Evolutionary conservation across 2,113 vertebrate species (phyloP), one percentile per base, ranked within the genome.

Genomic region (Notiomystis cincta): DNA sequence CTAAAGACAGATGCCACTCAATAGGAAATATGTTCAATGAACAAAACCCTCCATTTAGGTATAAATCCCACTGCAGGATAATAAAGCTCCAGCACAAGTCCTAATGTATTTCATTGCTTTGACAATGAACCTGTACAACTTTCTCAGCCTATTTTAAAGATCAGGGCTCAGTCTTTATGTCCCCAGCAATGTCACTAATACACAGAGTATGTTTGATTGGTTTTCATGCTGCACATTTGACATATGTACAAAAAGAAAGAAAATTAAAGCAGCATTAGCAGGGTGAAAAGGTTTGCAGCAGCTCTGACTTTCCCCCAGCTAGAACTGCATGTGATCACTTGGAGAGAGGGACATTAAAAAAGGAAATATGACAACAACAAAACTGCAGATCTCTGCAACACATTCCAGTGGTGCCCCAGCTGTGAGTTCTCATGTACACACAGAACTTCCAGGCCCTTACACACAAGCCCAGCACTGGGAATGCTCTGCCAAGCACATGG

Each of bases 401-500:
- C 37, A 30, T 42, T 51, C 24, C 56, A 80, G 56, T 24, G 38
- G 37, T 33, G 57, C 50, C 48, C 9, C 47, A 53, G 37, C 53
- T 82, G 38, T 38, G n/a, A 91, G 40, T n/a, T 61, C 40, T 50
- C 53, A 60, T 0, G 21, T 16, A 57, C 62, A 61, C 22, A 20
- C 13, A 73, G 45, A 82, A 57, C 35, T 61, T 45, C 30, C 61
- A 28, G 15, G 61, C 47, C 45, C 66, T 94, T 45, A 62, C 1
- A 1, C 38, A 37, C 27, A 54, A 45, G 15, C 28, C 42, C 62
- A 83, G 67, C 35, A 28, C 51, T 53, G 40, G 56, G 56, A 86
- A 73, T 0, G 1, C 42, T 51, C 58, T 54, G 40, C 35, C 62
- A 90, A 62, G 31, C 6, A 20, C 64, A 47, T 0, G 3, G 58